Evolutionary conservation across 2,888 invertebrate species (phyloP), one percentile per base, ranked within the genome.

Genomic region (Cyaniris semiargus): DNA sequence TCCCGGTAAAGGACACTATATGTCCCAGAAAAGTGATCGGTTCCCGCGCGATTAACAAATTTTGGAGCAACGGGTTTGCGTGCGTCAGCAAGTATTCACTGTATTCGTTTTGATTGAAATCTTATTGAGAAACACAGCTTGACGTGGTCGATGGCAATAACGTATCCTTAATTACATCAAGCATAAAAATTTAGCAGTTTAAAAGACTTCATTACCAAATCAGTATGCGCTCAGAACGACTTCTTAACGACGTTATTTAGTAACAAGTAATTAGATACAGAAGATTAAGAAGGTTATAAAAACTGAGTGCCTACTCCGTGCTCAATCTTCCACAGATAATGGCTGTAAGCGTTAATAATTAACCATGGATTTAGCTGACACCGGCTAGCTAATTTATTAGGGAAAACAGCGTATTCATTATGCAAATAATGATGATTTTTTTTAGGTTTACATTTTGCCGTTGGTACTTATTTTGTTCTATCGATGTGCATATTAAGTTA

Each of bases 241-340:
- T 6, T 48, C 21, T 27, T 44, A 72, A 72, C 44, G 44, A 34
- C 38, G 21, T 60, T 78, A 76, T 76, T 79, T 48, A 21, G 75
- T 75, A 23, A 70, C 75, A 66, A 75, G 70, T 78, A 78, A 78
- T 78, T 76, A 76, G 44, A 48, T 74, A 56, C 76, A 70, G 75
- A 44, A 76, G 74, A 76, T 76, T 75, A 78, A 70, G 72, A 70
- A 70, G 76, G 75, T 56, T 66, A 27, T 76, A 71, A 58, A 76
- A 78, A 76, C 48, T 78, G 70, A 76, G 70, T 75, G 75, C 76
- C 38, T 70, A 56, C 76, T 76, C 70, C 44, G 74, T 53, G 74
- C 53, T 76, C 66, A 76, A 75, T 78, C 76, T 78, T 56, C 53
- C 53, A 21, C 38, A 44, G 60, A 76, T 75, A 76, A 76, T 58